Percentiles rank a stretch among this genome's conserved stretches.
These are phyloP conservation scores for Piscicola geometra DNA, from an alignment of 2,888 invertebrate genomes.

Conservation along the genomic window DNA sequence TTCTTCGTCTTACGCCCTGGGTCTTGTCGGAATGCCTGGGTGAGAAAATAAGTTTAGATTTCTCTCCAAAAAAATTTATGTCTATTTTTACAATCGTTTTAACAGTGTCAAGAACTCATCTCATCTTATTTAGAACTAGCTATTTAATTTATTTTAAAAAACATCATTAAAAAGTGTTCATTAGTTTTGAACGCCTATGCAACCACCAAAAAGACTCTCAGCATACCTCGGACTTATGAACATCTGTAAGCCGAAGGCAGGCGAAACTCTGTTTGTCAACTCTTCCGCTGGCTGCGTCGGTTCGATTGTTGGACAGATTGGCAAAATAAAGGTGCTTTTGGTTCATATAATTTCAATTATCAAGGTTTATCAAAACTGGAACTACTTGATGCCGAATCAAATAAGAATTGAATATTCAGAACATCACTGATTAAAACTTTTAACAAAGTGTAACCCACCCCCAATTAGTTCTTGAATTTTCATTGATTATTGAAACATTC, in stretches of 20 bases:
- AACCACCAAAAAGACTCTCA: slow-evolving; percentile 65
- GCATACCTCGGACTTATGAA: slow-evolving; percentile 72
- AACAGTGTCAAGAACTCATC: too few relatives aligned
- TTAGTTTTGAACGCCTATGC: slow-evolving; percentile 1
- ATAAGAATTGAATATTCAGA: too few relatives aligned
- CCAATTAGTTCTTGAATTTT: background rate
- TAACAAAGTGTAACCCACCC: too few relatives aligned
- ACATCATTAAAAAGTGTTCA: background rate
- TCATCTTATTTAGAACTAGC: too few relatives aligned
- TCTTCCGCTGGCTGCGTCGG: slow-evolving; percentile 78
- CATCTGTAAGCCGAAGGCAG: slow-evolving; percentile 67
- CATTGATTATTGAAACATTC: background rate
- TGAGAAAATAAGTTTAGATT: slow-evolving; percentile 47
- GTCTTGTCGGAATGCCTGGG: slow-evolving; percentile 71
- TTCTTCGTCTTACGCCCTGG: slow-evolving; percentile 65
- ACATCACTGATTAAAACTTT: too few relatives aligned
- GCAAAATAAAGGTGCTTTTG: slow-evolving; percentile 69
- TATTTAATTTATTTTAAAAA: background rate
- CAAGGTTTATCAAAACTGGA: too few relatives aligned
- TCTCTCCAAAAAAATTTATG: too few relatives aligned
- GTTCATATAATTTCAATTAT: too few relatives aligned
- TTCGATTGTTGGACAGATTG: slow-evolving; percentile 72
- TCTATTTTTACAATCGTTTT: too few relatives aligned
- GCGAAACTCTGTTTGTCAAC: slow-evolving; percentile 69
- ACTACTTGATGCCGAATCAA: too few relatives aligned